phyloP scores from a whole-genome alignment of 2,888 invertebrate species.

The Drosophila subsilvestris region DNA sequence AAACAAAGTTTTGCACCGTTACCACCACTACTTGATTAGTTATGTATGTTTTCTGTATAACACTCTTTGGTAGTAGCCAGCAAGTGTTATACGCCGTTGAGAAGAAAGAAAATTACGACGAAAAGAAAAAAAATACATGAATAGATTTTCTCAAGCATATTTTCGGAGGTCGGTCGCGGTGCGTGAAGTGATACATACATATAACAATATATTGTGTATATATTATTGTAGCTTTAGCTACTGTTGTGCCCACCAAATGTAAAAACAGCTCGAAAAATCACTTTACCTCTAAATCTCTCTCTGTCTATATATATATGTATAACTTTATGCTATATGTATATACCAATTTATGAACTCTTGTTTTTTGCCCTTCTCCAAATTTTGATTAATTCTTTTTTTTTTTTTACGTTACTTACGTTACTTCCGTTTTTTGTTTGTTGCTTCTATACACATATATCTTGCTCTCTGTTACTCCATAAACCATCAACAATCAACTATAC shows the following conservation, averaged over 20 bases:
- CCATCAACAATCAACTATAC: slow-evolving; percentile 35
- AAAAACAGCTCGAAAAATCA: slow-evolving; percentile 34
- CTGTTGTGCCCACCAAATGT: slow-evolving; percentile 48
- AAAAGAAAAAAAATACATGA: slow-evolving; percentile 62
- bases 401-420: background rate
- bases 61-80: slow-evolving; percentile 28
- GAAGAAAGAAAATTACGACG: slow-evolving; percentile 45
- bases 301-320: slow-evolving; percentile 12
- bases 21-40: slow-evolving; percentile 74
- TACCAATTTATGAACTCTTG: slow-evolving; percentile 52
- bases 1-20: slow-evolving; percentile 79
- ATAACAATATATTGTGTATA: slow-evolving; percentile 24
- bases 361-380: slow-evolving; percentile 12
- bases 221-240: slow-evolving; percentile 32
- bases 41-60: slow-evolving; percentile 16
- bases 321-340: slow-evolving; percentile 20
- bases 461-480: slow-evolving; percentile 54
- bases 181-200: slow-evolving; percentile 58
- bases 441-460: slow-evolving; percentile 43
- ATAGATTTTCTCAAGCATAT: slow-evolving; percentile 84
- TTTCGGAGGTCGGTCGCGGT: slow-evolving; percentile 80
- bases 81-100: slow-evolving; percentile 19
- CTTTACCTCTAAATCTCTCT: slow-evolving; percentile 18
- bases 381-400: background rate
- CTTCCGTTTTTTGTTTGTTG: slow-evolving; percentile 54